These are phyloP conservation scores for Pseudomyrmex sp. DNA, from an alignment of 1,140 invertebrate species.

Conservation along the genomic window DNA sequence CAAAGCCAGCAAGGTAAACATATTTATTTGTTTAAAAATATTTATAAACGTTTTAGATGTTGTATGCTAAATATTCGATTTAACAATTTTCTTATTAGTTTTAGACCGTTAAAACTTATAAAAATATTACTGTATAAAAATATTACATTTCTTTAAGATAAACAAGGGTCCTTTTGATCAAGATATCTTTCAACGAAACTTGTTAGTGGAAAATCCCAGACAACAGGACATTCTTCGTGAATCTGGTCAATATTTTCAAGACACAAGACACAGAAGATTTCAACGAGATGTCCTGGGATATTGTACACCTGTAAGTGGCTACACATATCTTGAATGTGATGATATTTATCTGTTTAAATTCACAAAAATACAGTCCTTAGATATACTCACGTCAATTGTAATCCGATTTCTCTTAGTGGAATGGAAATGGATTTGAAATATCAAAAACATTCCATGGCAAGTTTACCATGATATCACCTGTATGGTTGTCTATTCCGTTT, in stretches of 20 bases:
- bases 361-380: not conserved
- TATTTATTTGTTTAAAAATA: not conserved
- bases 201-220: constrained; percentile 88
- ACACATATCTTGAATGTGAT: not conserved
- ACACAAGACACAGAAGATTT: constrained; percentile 88
- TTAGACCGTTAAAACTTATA: not conserved
- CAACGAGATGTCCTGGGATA: constrained; percentile 92
- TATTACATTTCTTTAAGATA: constrained; percentile 39
- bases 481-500: constrained; percentile 95
- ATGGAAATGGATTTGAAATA: constrained; percentile 96
- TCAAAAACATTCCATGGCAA: constrained; percentile 96
- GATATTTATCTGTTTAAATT: not conserved
- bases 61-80: too few relatives aligned
- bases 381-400: constrained; percentile 44
- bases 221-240: constrained; percentile 91
- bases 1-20: constrained; percentile 74
- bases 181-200: constrained; percentile 89
- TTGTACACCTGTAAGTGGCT: constrained; percentile 93
- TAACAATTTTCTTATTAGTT: constrained; percentile 2
- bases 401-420: constrained; percentile 92
- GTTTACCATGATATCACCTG: constrained; percentile 96
- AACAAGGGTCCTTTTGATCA: constrained; percentile 87
- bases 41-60: not conserved
- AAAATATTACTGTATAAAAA: constrained; percentile 1
- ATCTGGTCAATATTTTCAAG: constrained; percentile 90